Conservation (phyloP, 2,797 vertebrate genomes). For the Hypotaenidia okinawae region DNA sequence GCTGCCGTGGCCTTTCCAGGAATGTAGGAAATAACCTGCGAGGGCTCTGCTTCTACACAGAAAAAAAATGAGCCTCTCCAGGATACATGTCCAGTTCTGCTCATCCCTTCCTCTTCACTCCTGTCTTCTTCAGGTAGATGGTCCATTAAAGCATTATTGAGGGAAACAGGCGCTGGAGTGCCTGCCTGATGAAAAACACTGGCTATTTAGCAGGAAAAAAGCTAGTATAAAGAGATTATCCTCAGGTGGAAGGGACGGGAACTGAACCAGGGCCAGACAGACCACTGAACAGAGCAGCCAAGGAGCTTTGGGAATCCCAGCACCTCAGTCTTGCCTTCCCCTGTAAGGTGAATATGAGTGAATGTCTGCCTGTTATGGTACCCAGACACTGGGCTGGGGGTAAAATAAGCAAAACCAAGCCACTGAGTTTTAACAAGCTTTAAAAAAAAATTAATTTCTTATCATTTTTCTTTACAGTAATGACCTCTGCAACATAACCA, state of each 20-base stretch:
- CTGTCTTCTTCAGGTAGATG: neutral
- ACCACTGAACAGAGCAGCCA: neutral
- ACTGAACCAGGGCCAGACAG: neutral
- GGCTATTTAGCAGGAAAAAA: neutral
- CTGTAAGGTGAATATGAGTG: neutral
- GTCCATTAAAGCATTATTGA: neutral
- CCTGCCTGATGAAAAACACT: neutral
- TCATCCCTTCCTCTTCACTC: neutral
- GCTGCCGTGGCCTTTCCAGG: neutral
- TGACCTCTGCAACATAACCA: neutral
- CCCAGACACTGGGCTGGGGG: neutral
- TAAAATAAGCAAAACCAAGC: accelerated
- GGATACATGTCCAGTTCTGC: neutral
- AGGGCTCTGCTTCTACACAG: neutral
- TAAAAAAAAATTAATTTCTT: neutral
- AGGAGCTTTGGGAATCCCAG: neutral
- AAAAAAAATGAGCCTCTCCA: neutral
- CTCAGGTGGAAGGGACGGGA: neutral
- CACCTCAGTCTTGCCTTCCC: neutral
- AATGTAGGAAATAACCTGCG: neutral
- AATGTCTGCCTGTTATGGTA: neutral
- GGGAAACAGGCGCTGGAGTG: neutral
- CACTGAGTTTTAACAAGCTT: neutral
- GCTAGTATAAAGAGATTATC: neutral
- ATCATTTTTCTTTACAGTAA: neutral